Base-by-base conservation (phyloP, 2,797 vertebrate genomes). In the Bovichtus variegatus region DNA sequence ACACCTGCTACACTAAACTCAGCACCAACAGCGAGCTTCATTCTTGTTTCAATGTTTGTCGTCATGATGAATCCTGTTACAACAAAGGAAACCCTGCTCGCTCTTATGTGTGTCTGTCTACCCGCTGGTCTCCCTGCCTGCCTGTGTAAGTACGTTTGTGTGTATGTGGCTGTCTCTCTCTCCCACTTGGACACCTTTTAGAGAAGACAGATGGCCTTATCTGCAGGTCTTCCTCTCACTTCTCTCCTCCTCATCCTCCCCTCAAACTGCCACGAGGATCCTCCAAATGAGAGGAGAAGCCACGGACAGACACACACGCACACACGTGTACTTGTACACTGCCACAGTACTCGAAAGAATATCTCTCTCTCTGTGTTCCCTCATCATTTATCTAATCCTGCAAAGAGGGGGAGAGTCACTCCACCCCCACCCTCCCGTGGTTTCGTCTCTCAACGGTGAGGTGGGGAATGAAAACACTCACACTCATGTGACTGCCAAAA, bases 171-270 rank as follows among this genome's bases (percentile, higher is more conserved):
- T 65, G 36, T 71, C 50, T 34, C 46, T 43, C 36, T 71, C 23
- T 75, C 76, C 74, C 64, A 71, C 49, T 75, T 80, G 66, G 60
- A 88, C 5, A 21, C 21, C 23, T 76, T 72, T 55, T 57, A 59
- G 21, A 76, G 55, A 27, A 18, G 74, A 94, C 89, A 95, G 86
- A 91, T 89, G 94, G 93, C 86, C 76, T 68, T 69, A 85, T 87
- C 87, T 87, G 82, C 74, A 93, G 82, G 78, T 92, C 85, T 80
- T 86, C 86, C 43, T 85, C 66, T 74, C 76, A 66, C 60, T 71
- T 54, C 76, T 66, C 53, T 80, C 60, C 34, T 70, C 50, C 21
- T 51, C 65, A 5, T 69, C 78, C 53, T 72, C 85, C 80, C 85
- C 89, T 87, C 70, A 85, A 83, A 85, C 74, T 73, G 58, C 76